Base-by-base conservation (phyloP, 2,113 vertebrate genomes). In the Hemiprocne comata region DNA sequence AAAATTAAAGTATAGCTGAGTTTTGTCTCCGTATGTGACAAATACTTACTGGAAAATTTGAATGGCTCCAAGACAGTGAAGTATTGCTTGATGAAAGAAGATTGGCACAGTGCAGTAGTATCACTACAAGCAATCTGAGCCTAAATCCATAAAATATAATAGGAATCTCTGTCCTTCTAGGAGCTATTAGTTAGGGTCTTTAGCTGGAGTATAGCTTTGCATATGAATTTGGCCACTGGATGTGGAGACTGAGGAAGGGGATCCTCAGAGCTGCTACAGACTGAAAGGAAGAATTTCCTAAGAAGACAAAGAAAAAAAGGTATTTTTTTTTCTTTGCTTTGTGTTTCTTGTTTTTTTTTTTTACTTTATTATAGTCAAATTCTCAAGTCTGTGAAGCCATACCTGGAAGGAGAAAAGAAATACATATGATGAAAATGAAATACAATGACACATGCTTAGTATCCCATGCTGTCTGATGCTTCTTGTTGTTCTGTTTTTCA, bases 361-460 rank as follows among this genome's bases (percentile, higher is more conserved):
- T 42, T 36, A 53, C 33, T 36, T 10, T 2, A 64, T 23, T 73
- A 14, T 9, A 78, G 19, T 57, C n/a, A 42, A 11, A 23, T 87
- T 64, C 26, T 40, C 28, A 51, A 70, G 17, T 46, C 58, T 90
- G 58, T 21, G 67, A 84, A 95, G 17, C 15, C 24, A 20, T 84
- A 71, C 34, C 29, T 85, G 87, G 70, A 89, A 94, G 90, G 70
- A 87, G 24, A 89, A 80, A 25, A 81, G 34, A 85, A 90, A 81
- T 69, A 83, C 12, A 13, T 42, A 46, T 28, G 26, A 87, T 0
- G 0, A n/a, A n/a, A n/a, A n/a, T n/a, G n/a, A n/a, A n/a, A n/a
- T n/a, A n/a, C 61, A 44, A 61, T 75, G 64, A 74, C 0, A 0
- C 70, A 40, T 36, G 17, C 31, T 61, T 55, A 54, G 28, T 86